A percentile compares a stretch with the other conserved stretches of the same genome.
phyloP scores from a whole-genome alignment of 2,113 vertebrate genomes.

The Triplophysa rosa region DNA sequence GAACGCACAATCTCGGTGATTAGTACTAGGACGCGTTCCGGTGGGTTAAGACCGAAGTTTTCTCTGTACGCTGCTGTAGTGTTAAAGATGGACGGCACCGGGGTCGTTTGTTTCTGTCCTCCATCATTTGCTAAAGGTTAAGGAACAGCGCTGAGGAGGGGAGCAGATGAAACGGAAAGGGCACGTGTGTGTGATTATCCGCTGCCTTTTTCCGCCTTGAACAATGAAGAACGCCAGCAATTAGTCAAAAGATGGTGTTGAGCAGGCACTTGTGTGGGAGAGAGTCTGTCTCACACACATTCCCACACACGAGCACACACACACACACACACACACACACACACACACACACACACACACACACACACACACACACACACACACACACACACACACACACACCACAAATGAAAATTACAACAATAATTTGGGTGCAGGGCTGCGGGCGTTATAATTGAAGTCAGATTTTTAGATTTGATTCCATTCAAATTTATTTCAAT shows the following conservation, averaged over 20 bases:
- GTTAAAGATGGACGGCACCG: conserved; percentile 62
- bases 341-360: not conserved
- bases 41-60: not conserved
- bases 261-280: conserved; percentile 20
- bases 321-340: too few species aligned
- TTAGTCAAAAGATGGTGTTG: conserved; percentile 53
- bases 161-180: conserved; percentile 56
- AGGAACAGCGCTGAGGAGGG: conserved; percentile 60
- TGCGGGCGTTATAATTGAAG: too few species aligned
- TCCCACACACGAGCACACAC: too few species aligned
- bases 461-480: too few species aligned
- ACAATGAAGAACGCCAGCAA: conserved; percentile 59
- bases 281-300: conserved; percentile 11
- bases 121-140: conserved; percentile 72
- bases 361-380: not conserved
- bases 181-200: conserved; percentile 65
- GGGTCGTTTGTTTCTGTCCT: conserved; percentile 60
- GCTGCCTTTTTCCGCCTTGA: conserved; percentile 46
- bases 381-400: too few species aligned
- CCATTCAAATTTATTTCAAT: too few species aligned
- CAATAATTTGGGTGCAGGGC: too few species aligned
- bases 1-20: not conserved
- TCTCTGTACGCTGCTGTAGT: conserved; percentile 36
- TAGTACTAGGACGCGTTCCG: not conserved
- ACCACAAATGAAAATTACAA: too few species aligned